phyloP scores from a whole-genome alignment of 2,888 invertebrate species.

The Drosophila stalkeri region DNA sequence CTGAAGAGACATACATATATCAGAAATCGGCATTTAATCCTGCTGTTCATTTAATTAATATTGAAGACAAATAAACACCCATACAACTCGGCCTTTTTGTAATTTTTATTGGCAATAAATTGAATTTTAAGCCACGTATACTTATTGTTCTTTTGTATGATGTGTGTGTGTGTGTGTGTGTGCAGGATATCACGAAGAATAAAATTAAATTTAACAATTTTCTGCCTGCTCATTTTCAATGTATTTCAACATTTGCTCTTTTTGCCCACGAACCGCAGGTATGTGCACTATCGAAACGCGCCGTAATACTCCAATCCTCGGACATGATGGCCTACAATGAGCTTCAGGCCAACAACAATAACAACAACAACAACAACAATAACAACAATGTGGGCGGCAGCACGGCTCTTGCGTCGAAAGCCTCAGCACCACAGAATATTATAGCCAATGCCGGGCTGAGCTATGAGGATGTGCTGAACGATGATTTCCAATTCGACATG shows the following conservation, averaged over 20 bases:
- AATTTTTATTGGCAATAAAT: slow-evolving; percentile 65
- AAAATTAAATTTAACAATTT: slow-evolving; percentile 52
- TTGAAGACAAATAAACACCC: slow-evolving; percentile 64
- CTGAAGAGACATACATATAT: slow-evolving; percentile 23
- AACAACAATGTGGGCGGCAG: slow-evolving; percentile 55
- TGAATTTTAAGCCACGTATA: slow-evolving; percentile 58
- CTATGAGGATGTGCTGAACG: slow-evolving; percentile 94
- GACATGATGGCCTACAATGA: slow-evolving; percentile 85
- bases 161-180: background rate
- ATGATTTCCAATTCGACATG: slow-evolving; percentile 95
- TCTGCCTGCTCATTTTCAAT: slow-evolving; percentile 32
- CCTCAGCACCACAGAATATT: slow-evolving; percentile 81
- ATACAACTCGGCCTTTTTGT: slow-evolving; percentile 27
- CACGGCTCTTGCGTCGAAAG: slow-evolving; percentile 75
- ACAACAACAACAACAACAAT: slow-evolving; percentile 46
- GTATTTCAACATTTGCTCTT: slow-evolving; percentile 36
- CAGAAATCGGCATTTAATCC: slow-evolving; percentile 62
- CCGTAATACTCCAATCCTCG: slow-evolving; percentile 86
- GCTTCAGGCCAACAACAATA: slow-evolving; percentile 68
- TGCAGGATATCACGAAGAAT: slow-evolving; percentile 27
- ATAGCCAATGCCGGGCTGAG: slow-evolving; percentile 88
- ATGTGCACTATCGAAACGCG: slow-evolving; percentile 90
- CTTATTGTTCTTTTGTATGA: background rate
- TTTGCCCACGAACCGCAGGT: slow-evolving; percentile 86
- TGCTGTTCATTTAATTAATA: slow-evolving; percentile 76